Evolutionary conservation across 2,797 vertebrate genomes (phyloP), one percentile per base, ranked within the genome.

Genomic region (Sciurus vulgaris): DNA sequence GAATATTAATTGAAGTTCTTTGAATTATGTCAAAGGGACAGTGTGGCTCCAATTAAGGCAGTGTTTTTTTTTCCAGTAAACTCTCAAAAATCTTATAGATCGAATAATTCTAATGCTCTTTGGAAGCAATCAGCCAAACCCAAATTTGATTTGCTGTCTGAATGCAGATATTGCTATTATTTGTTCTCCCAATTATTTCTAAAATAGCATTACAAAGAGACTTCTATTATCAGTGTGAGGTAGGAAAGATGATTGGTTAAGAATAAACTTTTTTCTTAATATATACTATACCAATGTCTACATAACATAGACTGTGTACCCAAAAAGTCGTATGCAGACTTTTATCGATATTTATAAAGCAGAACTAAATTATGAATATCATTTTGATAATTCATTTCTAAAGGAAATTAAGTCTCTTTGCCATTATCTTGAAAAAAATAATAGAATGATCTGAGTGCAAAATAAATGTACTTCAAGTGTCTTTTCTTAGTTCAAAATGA

Each of bases 1-100:
- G 18, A 78, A 56, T 38, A 81, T 67, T 51, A 92, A 79, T 79
- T 51, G 79, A 83, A 77, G 70, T 49, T 51, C 22, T 92, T 84
- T 89, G 38, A 92, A 70, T 63, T 30, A 72, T 44, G 70, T 70
- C 49, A 86, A 51, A 77, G 5, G 73, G 41, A 84, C 26, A 76
- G 38, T 72, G 13, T 38, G 49, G 11, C 44, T 63, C 70, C 82
- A n/a, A 76, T 84, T 89, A 83, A 77, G 15, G 69, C 41, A 78
- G 20, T 51, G 56, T 44, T 47, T 83, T 72, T 33, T 84, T 35
- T 73, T 88, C 35, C 63, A 89, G 11, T 24, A 54, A 28, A 41
- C 13, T 78, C 44, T 73, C 17, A 86, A 51, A 84, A 89, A 41
- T 49, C n/a, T 73, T 56, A 72, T 82, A 74, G 76, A 82, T 79